Evolutionary conservation across 2,797 vertebrate species (phyloP), one percentile per base, ranked within the genome.

Genomic region (Acipenser transmontanus): DNA sequence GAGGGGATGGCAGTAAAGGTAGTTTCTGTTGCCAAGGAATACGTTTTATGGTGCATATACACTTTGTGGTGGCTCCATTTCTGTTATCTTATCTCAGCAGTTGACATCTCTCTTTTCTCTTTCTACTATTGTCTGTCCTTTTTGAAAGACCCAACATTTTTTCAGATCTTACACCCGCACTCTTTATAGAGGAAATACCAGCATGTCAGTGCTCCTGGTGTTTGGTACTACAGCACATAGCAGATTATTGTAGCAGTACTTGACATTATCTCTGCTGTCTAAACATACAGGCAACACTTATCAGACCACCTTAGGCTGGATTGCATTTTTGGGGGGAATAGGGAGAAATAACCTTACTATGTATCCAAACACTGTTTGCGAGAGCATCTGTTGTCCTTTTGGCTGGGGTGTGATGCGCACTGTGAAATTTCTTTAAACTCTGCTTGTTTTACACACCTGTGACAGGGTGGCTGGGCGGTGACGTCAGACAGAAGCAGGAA

Each of bases 171-270:
- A 13, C 59, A 67, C 12, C 50, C 12, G 8, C 60, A 54, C 10
- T 20, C 49, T 62, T 50, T 61, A 51, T 61, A 61, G 49, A 67
- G 61, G 49, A 20, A 20, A 62, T 67, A 52, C 50, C 49, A 47
- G 47, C 66, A 67, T 67, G 66, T 67, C 60, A 34, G 61, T 50
- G 12, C 20, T 1, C 13, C 50, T 51, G 51, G 59, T 61, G 60
- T 14, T 17, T 66, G 14, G 54, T 49, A 14, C n/a, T 17, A 50
- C 47, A 66, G 59, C 47, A 59, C 12, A 67, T 47, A 62, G 49
- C 66, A 67, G 66, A 34, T 67, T 67, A 52, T 61, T 67, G 47
- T 62, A 61, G 20, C 50, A 61, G 17, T 67, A 67, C 66, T 67
- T 67, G 47, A 59, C 52, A 47, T 62, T 67, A 67, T 67, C 66